Base-by-base conservation (phyloP, 2,113 vertebrate genomes). In the Bambusicola thoracicus region DNA sequence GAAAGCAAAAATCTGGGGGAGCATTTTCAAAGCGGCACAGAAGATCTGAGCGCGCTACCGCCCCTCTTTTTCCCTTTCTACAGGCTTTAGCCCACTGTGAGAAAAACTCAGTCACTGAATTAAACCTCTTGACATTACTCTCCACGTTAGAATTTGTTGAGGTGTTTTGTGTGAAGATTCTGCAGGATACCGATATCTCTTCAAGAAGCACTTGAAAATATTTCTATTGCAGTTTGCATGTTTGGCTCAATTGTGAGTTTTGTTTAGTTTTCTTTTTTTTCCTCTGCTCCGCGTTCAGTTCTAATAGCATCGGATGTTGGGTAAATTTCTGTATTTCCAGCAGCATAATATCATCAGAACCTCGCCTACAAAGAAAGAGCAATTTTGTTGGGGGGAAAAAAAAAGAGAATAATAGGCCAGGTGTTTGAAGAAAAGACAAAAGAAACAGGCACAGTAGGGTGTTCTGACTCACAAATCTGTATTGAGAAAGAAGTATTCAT, bases 401-500 rank as follows among this genome's bases (percentile, higher is more conserved):
- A 13, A 76, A 41, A 80, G 83, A 91, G 87, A 94, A 95, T 94
- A 96, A 91, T 93, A 92, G 97, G 89, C 96, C 97, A 97, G 97
- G 97, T 98, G 97, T 97, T 97, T 95, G 83, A 96, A 94, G 81
- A 86, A 96, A 93, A 84, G 68, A 97, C 97, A 97, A 98, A 97
- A 97, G 95, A 89, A 91, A 65, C 49, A n/a, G 67, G 66, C 96
- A 91, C 95, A 96, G 97, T 94, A 95, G 95, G 96, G 95, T 93
- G 92, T 96, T 94, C 79, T 81, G 87, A 93, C 90, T 96, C 96
- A 94, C 90, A 95, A 97, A 95, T 97, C 92, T 93, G 94, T 91
- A 95, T 96, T 95, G 89, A 97, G 97, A 95, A 95, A 93, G 93
- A 96, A 97, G 96, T 97, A 97, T 98, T 98, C 97, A 97, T 84